Evolutionary conservation across 2,797 vertebrate genomes (phyloP), one percentile per base, ranked within the genome.

Genomic region (Pyrocephalus nanus): DNA sequence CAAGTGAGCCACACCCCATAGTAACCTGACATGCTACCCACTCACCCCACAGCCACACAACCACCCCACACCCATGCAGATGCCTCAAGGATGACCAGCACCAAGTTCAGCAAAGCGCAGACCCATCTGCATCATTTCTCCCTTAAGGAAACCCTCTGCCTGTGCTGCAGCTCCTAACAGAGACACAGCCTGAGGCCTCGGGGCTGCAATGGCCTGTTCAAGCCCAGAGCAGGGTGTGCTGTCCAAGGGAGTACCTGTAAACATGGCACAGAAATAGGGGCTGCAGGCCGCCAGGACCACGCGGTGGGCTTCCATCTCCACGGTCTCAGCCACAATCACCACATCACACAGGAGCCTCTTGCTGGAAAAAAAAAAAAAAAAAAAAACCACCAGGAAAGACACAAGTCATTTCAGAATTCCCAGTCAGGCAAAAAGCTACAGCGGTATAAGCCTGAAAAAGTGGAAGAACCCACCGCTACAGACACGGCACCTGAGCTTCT

Each of bases 221-320:
- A n/a, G 15, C 12, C 15, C 0, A 40, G 45, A 1, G 6, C 51
- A 45, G 58, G 2, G 25, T 6, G 15, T 60, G 66, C 32, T 30
- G 62, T 21, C 16, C 23, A 34, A 27, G 73, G 38, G 16, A 58
- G 55, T 98, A 99, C 99, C 99, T 98, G 99, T 99, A 97, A 99
- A 99, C 99, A 99, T 99, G 13, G 99, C 99, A 97, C 98, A 99
- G 89, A 99, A 99, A 96, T 99, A 99, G 48, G 99, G 99, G 97
- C 99, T 99, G 96, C 99, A 99, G 96, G 99, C 98, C 0, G 99
- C 98, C 87, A 99, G 98, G 88, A 99, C 99, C 97, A 99, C 98
- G 18, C 98, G 98, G 97, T 99, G 99, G 40, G 99, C 99, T 82
- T 99, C 98, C 91, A 99, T 98, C 95, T 99, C 98, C 20, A 99